Evolutionary conservation across 2,113 vertebrate genomes (phyloP).

Genomic region (Leptosomus discolor): DNA sequence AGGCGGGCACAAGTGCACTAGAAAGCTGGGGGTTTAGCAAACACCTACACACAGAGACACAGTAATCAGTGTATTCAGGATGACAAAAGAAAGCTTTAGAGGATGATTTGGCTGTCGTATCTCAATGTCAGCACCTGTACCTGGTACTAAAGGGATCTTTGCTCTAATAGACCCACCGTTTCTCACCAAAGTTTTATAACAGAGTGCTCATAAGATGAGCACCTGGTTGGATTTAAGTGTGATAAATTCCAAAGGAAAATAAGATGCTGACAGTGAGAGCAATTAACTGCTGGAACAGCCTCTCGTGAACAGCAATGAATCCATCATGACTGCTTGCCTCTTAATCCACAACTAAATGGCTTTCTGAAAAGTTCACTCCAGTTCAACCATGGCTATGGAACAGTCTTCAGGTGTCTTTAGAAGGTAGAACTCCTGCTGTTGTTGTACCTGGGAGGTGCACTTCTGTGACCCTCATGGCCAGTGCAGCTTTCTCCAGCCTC

Average conservation of each 20-base stretch:
- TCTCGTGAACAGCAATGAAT: not conserved
- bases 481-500: not conserved
- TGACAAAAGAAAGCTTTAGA: not conserved
- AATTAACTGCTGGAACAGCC: not conserved
- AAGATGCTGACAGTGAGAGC: not conserved
- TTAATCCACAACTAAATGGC: not conserved
- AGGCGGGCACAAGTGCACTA: not conserved
- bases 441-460: not conserved
- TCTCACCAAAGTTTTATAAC: not conserved
- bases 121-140: not conserved
- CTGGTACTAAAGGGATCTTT: not conserved
- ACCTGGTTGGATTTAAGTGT: not conserved
- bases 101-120: not conserved
- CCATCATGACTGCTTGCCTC: not conserved
- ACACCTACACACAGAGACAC: not conserved
- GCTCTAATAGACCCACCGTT: not conserved
- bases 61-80: not conserved
- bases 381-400: not conserved
- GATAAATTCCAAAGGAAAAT: conserved; percentile 4
- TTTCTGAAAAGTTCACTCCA: not conserved
- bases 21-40: not conserved
- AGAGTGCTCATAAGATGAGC: not conserved
- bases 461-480: not conserved
- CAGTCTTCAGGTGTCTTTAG: not conserved
- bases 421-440: not conserved